phyloP scores from a whole-genome alignment of 2,797 vertebrate genomes.

The Rhinoraja longicauda region DNA sequence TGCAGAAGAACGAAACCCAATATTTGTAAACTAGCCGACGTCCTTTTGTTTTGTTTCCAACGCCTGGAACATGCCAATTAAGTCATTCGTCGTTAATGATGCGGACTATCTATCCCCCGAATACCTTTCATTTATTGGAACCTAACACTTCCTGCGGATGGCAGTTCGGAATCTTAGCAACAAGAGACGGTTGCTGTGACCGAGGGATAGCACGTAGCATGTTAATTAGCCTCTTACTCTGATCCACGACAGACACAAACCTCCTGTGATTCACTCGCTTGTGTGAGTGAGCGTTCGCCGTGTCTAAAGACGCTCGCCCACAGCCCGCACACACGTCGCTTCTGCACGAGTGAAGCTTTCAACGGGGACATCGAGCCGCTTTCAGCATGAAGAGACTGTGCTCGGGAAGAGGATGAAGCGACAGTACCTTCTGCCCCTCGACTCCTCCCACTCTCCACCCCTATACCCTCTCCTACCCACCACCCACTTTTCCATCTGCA shows the following conservation, averaged over 20 bases:
- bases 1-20: too few relatives aligned
- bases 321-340: not conserved
- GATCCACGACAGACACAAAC: conserved; percentile 31
- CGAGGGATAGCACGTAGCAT: conserved; percentile 19
- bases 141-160: conserved; percentile 25
- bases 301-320: not conserved
- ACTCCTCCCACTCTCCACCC: not conserved
- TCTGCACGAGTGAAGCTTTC: not conserved
- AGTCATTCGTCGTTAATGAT: not conserved
- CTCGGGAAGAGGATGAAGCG: not conserved
- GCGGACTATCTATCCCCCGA: too few relatives aligned
- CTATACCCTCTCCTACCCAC: conserved; percentile 25
- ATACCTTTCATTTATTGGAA: conserved; percentile 29
- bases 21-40: not conserved
- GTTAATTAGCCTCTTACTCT: conserved; percentile 34
- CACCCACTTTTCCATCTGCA: conserved; percentile 37
- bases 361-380: not conserved
- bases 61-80: not conserved
- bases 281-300: not conserved
- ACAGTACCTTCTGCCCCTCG: conserved; percentile 21
- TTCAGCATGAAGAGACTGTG: not conserved
- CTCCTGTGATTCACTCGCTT: conserved; percentile 28
- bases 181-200: conserved; percentile 37
- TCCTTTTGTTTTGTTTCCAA: not conserved
- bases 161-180: conserved; percentile 41